Evolutionary conservation across 2,888 invertebrate genomes (phyloP), one percentile per base, ranked within the genome.

Genomic region (Thyatira batis): DNA sequence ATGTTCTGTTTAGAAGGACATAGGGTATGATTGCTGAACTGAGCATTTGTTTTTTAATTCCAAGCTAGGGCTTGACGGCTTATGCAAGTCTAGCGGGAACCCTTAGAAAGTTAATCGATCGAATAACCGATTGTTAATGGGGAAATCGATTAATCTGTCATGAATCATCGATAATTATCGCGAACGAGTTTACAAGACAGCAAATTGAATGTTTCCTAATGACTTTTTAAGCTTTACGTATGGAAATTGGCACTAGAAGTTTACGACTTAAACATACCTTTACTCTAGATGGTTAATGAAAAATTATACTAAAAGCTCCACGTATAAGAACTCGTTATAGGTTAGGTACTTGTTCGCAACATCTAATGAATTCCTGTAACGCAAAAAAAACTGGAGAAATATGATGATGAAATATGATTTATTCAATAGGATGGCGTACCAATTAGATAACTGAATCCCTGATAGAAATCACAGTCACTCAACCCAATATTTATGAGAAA

Each of bases 11-110:
- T 67, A 63, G 59, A 60, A 55, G 76, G 81, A 84, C 85, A 87
- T 86, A 86, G 69, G 75, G 73, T 77, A 67, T 82, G 80, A 82
- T 79, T 81, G 77, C 80, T 70, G 67, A 58, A 58, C 45, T 52
- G 51, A 53, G 69, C 69, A 67, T 67, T 69, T 63, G 69, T 30
- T 30, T 30, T 30, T 3, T 3, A 11, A 13, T 46, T 17, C 46
- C 27, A 28, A n/a, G n/a, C n/a, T n/a, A n/a, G n/a, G n/a, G 39
- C 8, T 13, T 13, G 11, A n/a, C n/a, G n/a, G n/a, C n/a, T 39
- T 11, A 6, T 33, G 4, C 13, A 4, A 2, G n/a, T n/a, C 10
- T 30, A n/a, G 11, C 30, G 30, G 11, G 10, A 30, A n/a, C 17
- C 17, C 1, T 39, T 39, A 3, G 17, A 39, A 8, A 39, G 17